Conservation (phyloP, 1,140 invertebrate genomes). For the Philotrypesis tridentata region DNA sequence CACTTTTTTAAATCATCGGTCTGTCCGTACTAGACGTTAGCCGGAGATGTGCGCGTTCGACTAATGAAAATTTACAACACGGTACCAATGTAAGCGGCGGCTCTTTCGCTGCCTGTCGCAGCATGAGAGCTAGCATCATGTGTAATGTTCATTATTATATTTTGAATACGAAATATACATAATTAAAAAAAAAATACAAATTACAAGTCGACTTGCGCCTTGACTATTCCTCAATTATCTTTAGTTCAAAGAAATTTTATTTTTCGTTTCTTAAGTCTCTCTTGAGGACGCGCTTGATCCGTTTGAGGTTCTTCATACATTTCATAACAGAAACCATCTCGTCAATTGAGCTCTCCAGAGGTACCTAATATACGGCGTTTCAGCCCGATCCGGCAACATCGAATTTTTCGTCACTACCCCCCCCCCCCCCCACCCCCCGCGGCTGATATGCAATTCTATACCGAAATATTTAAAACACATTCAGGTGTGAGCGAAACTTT, state of each 20-base stretch:
- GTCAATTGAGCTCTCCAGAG: slow-evolving; percentile 56
- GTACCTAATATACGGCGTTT: no score
- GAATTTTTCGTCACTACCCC: no score
- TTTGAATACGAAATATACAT: slow-evolving; percentile 70
- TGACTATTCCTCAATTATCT: background rate
- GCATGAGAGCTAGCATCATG: slow-evolving; percentile 67
- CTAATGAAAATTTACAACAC: slow-evolving; percentile 26
- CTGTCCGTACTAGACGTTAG: slow-evolving; percentile 41
- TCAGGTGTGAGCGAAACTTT: no score
- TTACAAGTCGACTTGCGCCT: background rate
- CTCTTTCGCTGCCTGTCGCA: slow-evolving; percentile 61
- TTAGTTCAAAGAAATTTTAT: background rate
- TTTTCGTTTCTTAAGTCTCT: slow-evolving; percentile 10
- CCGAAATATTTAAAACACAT: no score
- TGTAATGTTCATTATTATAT: slow-evolving; percentile 73
- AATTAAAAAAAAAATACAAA: slow-evolving; percentile 40
- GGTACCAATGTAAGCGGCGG: slow-evolving; percentile 41
- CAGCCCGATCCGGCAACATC: no score
- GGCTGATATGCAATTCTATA: no score
- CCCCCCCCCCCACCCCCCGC: no score
- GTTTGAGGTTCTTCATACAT: slow-evolving; percentile 53
- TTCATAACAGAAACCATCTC: slow-evolving; percentile 60
- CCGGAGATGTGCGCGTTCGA: slow-evolving; percentile 2
- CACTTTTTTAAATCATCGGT: background rate
- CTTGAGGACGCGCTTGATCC: slow-evolving; percentile 22